Conservation (phyloP, 2,797 vertebrate species). For the Sebastes elongatus region DNA sequence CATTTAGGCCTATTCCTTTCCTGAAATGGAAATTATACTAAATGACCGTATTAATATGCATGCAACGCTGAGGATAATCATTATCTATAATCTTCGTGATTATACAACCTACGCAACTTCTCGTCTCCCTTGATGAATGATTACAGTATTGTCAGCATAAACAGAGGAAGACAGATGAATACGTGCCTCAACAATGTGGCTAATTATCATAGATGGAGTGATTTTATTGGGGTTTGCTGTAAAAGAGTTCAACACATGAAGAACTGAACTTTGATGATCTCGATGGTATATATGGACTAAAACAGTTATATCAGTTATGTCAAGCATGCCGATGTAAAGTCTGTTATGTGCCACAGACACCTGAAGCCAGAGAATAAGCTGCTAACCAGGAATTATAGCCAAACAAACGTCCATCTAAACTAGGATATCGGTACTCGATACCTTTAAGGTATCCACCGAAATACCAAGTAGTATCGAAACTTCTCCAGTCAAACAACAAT, state of each 20-base stretch:
- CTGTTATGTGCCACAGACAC: not conserved
- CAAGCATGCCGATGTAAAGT: not conserved
- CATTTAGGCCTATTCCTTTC: not conserved
- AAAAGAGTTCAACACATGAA: not conserved
- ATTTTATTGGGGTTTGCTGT: not conserved
- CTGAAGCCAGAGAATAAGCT: not conserved
- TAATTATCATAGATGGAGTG: not conserved
- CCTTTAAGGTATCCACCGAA: too few species aligned
- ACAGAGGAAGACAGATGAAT: not conserved
- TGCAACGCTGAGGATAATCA: not conserved
- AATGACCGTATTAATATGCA: not conserved
- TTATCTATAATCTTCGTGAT: not conserved
- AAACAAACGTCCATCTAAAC: conserved; percentile 1
- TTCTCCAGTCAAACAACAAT: too few species aligned
- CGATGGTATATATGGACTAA: not conserved
- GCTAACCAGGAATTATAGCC: not conserved
- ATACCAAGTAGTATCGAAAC: too few species aligned
- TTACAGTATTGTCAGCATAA: not conserved
- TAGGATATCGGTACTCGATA: too few species aligned
- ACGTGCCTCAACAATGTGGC: not conserved
- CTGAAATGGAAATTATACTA: not conserved
- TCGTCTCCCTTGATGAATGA: not conserved
- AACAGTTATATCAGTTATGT: not conserved
- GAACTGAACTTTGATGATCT: not conserved
- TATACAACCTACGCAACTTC: not conserved